Base-by-base conservation (phyloP, 2,797 vertebrate species). In the Aulostomus chinensis region DNA sequence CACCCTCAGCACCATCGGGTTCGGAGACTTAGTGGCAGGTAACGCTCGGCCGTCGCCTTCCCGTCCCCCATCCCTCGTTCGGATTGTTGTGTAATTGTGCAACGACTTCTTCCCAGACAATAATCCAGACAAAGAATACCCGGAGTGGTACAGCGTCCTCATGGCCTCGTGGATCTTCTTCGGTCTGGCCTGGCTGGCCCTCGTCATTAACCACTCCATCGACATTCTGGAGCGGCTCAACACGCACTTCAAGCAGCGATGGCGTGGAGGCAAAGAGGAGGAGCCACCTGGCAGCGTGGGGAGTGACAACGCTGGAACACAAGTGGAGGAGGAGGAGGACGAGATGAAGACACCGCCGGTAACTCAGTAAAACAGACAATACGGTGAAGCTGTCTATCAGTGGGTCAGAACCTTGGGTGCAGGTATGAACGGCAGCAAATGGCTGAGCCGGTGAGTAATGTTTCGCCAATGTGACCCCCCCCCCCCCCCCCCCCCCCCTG, bases 1-100 rank as follows among this genome's bases (percentile, higher is more conserved):
- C 76, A 94, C 93, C 4, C 94, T 98, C 72, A 96, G 93, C 84
- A 98, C 96, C 31, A 94, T 98, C 34, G 95, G 96, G 38, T 98
- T 97, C 58, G 94, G 95, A 28, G 95, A 98, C 76, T 94, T 93
- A 16, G 94, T 98, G 1, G 92, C 95, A 61, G 93, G 95, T 97
- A 81, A 16, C 31, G 9, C 9, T 26, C 16, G n/a, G n/a, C n/a
- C n/a, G n/a, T n/a, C n/a, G n/a, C n/a, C n/a, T n/a, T n/a, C n/a
- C n/a, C n/a, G n/a, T n/a, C n/a, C n/a, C n/a, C n/a, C n/a, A n/a
- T n/a, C n/a, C n/a, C n/a, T n/a, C n/a, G n/a, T n/a, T n/a, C n/a
- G n/a, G n/a, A n/a, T n/a, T n/a, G n/a, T n/a, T n/a, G n/a, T 25
- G 24, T 25, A 7, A 25, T 28, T 28, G 3, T 2, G 4, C 10